These are phyloP conservation scores for Empidonax alnorum DNA, from an alignment of 2,113 vertebrate species.

Conservation along the genomic window DNA sequence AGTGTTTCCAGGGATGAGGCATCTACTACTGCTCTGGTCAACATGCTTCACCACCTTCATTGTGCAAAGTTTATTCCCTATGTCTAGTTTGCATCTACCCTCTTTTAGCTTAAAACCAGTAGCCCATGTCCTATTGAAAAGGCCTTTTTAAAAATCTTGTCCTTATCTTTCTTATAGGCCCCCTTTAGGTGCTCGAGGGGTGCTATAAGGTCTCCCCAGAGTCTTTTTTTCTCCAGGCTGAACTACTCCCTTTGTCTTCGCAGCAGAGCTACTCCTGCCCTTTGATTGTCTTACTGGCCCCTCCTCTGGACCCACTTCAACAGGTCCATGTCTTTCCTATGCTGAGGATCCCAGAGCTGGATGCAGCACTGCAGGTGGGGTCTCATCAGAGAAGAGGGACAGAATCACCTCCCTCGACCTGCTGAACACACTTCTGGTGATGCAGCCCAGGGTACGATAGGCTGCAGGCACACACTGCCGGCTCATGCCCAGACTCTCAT, in stretches of 20 bases:
- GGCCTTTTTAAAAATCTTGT: neutral
- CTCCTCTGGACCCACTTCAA: neutral
- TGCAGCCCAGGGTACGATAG: accelerated
- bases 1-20: neutral
- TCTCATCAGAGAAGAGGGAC: neutral
- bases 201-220: neutral
- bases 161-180: neutral
- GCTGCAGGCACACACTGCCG: neutral
- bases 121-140: neutral
- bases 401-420: neutral
- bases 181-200: neutral
- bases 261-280: neutral
- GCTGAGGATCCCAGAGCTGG: neutral
- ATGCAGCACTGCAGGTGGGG: neutral
- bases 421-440: neutral
- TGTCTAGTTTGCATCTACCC: neutral
- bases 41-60: neutral
- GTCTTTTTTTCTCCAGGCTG: neutral
- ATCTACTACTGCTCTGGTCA: neutral
- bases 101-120: neutral
- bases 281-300: neutral
- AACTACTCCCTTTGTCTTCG: neutral
- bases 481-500: neutral
- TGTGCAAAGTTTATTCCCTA: neutral
- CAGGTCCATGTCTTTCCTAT: neutral